Evolutionary conservation across 2,113 vertebrate genomes (phyloP).

Genomic region (Psittacula cyanocephala): DNA sequence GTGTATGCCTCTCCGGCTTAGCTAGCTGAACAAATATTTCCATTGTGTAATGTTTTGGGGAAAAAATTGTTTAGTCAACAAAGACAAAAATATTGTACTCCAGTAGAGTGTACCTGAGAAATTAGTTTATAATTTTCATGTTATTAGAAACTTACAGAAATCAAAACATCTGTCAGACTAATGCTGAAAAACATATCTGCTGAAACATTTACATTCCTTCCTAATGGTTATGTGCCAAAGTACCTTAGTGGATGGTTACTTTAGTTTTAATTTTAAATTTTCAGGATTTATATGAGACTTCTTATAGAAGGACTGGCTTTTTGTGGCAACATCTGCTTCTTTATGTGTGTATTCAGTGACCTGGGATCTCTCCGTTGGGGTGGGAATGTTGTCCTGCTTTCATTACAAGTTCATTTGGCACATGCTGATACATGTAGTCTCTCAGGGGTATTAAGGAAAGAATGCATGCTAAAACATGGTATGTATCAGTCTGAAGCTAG

Average conservation of each 20-base stretch:
- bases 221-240: background rate
- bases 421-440: background rate
- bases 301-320: background rate
- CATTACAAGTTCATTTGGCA: background rate
- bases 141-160: background rate
- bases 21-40: background rate
- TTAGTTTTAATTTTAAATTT: background rate
- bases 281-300: background rate
- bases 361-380: background rate
- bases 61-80: background rate
- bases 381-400: background rate
- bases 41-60: background rate
- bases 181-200: background rate
- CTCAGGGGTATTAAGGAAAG: background rate
- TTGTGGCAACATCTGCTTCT: background rate
- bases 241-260: background rate
- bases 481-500: background rate
- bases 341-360: accelerated
- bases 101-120: background rate
- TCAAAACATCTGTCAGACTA: background rate
- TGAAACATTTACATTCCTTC: background rate
- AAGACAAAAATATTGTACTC: background rate
- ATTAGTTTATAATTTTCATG: background rate
- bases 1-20: background rate
- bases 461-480: background rate